A percentile compares a stretch with the other conserved stretches of the same genome.
These are phyloP conservation scores for Mnemiopsis leidyi DNA, from an alignment of 37 sponge, comb jelly and placozoan species.

Conservation along the genomic window DNA sequence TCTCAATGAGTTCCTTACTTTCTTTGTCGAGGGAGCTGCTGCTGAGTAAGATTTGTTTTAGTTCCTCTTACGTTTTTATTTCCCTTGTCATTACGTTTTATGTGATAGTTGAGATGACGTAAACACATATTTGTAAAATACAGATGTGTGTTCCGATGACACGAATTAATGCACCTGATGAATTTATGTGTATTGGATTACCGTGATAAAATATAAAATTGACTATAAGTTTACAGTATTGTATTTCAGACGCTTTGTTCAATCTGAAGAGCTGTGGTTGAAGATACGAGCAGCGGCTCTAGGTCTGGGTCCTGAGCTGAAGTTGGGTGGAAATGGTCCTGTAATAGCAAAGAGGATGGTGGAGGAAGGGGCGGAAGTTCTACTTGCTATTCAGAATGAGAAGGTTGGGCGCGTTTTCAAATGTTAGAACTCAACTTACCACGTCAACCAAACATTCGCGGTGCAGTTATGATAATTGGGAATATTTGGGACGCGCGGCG, in stretches of 20 bases:
- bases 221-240: no score
- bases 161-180: no score
- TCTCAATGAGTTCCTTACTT: slow-evolving; percentile 29
- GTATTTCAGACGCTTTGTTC: slow-evolving; percentile 25
- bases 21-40: slow-evolving; percentile 58
- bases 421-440: not conserved
- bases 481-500: not conserved
- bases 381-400: slow-evolving; percentile 68
- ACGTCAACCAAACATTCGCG: no score
- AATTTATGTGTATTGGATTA: no score
- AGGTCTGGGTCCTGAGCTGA: slow-evolving; percentile 9
- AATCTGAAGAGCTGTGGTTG: slow-evolving; percentile 30
- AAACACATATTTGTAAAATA: no score
- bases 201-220: no score
- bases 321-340: slow-evolving; percentile 82
- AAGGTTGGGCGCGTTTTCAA: not conserved
- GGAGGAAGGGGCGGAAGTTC: slow-evolving; percentile 74
- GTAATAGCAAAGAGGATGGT: slow-evolving; percentile 79
- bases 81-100: no score
- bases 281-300: slow-evolving; percentile 15
- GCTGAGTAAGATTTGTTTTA: slow-evolving; percentile 20
- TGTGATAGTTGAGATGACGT: no score
- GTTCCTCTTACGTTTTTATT: no score
- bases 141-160: no score
- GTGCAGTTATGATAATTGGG: not conserved